These are phyloP conservation scores for Caradrina kadenii DNA, from an alignment of 2,888 invertebrate genomes.

Conservation along the genomic window DNA sequence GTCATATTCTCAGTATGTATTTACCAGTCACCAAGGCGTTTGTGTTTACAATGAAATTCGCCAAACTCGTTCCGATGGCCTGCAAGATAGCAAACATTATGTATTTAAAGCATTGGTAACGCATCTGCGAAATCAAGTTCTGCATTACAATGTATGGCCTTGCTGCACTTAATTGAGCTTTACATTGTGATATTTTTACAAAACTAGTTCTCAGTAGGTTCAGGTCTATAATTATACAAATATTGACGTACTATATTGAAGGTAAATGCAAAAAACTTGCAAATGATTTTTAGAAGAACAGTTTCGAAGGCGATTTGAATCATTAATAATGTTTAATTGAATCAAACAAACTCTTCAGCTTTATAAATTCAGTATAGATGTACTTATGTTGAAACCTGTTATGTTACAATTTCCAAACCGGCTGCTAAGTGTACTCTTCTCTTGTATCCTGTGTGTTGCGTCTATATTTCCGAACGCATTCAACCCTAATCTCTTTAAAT, in stretches of 20 bases:
- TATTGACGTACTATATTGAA: background rate
- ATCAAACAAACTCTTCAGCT: too few species aligned
- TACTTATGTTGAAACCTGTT: constrained; percentile 17
- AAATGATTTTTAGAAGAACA: constrained; percentile 3
- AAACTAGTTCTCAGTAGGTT: constrained; percentile 13
- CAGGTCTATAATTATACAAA: constrained; percentile 2
- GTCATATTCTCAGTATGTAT: background rate
- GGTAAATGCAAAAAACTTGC: constrained; percentile 12
- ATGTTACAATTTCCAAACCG: background rate
- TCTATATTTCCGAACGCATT: too few species aligned
- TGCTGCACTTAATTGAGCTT: constrained; percentile 15
- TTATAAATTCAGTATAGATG: too few species aligned
- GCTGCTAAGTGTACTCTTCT: background rate
- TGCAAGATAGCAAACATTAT: constrained; percentile 18
- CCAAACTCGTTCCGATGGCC: constrained; percentile 8
- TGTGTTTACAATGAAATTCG: constrained; percentile 5
- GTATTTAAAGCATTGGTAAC: constrained; percentile 15
- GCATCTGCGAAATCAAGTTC: constrained; percentile 20
- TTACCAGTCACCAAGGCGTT: background rate
- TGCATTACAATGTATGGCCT: constrained; percentile 30
- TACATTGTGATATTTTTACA: constrained; percentile 8
- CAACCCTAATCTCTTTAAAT: too few species aligned
- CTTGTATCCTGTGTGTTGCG: background rate
- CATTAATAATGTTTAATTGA: too few species aligned
- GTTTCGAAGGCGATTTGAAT: background rate